Conservation (phyloP, 2,888 invertebrate genomes). For the Hemithea aestivaria region DNA sequence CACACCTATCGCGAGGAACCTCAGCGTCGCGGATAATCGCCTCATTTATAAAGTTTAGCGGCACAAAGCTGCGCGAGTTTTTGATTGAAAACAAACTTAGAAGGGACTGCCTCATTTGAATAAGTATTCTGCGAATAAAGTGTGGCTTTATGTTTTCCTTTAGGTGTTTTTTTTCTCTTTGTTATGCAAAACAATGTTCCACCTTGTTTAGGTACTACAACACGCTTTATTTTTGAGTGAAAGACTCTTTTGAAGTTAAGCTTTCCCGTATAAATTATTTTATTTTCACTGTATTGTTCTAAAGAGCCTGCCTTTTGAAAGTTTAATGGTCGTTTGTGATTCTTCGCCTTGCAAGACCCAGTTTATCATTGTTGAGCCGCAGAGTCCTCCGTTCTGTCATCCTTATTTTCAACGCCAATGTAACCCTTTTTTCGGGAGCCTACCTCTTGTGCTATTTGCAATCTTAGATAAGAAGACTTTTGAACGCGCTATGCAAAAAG, state of each 20-base stretch:
- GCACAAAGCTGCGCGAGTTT: constrained; percentile 77
- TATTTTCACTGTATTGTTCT: constrained; percentile 76
- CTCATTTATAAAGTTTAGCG: constrained; percentile 79
- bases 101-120: constrained; percentile 80
- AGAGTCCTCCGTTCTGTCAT: constrained; percentile 29
- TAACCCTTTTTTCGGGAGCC: constrained; percentile 12
- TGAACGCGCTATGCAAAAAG: constrained; percentile 30
- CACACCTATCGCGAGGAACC: constrained; percentile 62
- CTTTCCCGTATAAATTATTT: constrained; percentile 78
- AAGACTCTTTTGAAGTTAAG: constrained; percentile 79
- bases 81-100: constrained; percentile 80
- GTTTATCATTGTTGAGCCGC: constrained; percentile 53
- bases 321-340: constrained; percentile 63
- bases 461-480: constrained; percentile 32
- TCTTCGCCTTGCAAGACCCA: constrained; percentile 55
- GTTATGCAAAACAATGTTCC: constrained; percentile 79
- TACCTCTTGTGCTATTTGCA: constrained; percentile 28
- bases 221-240: constrained; percentile 79
- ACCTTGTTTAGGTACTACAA: constrained; percentile 79
- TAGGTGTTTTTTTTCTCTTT: constrained; percentile 77
- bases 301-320: constrained; percentile 68
- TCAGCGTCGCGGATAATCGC: constrained; percentile 72
- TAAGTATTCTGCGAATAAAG: constrained; percentile 79
- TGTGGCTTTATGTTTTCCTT: constrained; percentile 80
- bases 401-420: constrained; percentile 4